Evolutionary conservation across 64 coral and sea anemone genomes (phyloP), one percentile per base, ranked within the genome.

Genomic region (Acropora yongei): DNA sequence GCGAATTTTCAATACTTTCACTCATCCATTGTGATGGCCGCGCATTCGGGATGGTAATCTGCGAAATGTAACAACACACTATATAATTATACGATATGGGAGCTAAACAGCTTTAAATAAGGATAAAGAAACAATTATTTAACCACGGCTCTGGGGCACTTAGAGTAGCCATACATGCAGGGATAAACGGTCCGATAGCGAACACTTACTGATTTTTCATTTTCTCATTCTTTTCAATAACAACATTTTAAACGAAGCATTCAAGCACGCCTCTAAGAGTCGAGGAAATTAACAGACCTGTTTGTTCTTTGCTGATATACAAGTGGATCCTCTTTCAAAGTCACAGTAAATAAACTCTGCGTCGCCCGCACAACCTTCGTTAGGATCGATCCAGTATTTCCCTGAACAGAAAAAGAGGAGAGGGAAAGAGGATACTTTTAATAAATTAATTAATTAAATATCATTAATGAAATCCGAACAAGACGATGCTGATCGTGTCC

Each of bases 371-470:
- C 92, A 94, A 50, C 92, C 92, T 85, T 90, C 92, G 17, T 94
- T 94, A 55, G 92, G 92, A 94, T 94, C 92, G 1, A 94, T 77
- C 49, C 83, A 94, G 53, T 90, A 94, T 16, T 90, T 41, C 14
- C 87, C 92, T 94, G 46, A 1, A 9, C 17, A 72, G 16, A 49
- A 85, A 85, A 1, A 47, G 44, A 14, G 61, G 11, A 13, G 0
- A 14, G 8, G 1, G 6, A 14, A 14, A 63, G 8, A 12, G 16
- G 60, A 13, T 8, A 63, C 11, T 13, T 13, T 13, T 13, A 63
- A 63, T 0, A 7, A 10, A 55, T 55, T 7, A 63, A 14, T 63
- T 7, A 13, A 8, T 14, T 14, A 63, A 13, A 63, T 10, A 8
- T 63, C 60, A 13, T 14, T 13, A 7, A 63, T 14, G 11, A 63